Conservation (phyloP, 1,140 invertebrate species). For the Pseudomyrmex flavicornis region DNA sequence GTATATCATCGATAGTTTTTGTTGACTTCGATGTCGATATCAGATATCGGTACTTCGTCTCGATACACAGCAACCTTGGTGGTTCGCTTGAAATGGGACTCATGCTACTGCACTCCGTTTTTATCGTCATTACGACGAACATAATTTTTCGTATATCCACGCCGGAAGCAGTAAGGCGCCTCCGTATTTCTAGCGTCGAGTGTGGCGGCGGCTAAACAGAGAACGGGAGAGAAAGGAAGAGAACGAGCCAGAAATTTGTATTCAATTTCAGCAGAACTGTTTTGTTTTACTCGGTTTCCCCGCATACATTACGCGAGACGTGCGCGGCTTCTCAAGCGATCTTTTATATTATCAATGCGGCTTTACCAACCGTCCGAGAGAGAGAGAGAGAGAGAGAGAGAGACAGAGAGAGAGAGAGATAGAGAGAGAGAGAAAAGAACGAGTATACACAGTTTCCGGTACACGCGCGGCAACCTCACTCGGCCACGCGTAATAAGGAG, state of each 20-base stretch:
- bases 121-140: slow-evolving; percentile 75
- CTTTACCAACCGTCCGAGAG: slow-evolving; percentile 52
- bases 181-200: slow-evolving; percentile 71
- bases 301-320: slow-evolving; percentile 77
- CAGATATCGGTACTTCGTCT: slow-evolving; percentile 56
- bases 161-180: slow-evolving; percentile 49
- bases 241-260: slow-evolving; percentile 74
- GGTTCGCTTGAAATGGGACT: slow-evolving; percentile 70
- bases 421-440: neutral
- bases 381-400: neutral
- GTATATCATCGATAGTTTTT: slow-evolving; percentile 59
- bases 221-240: neutral
- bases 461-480: slow-evolving; percentile 37
- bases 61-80: slow-evolving; percentile 34
- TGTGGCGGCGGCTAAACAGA: slow-evolving; percentile 1
- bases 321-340: slow-evolving; percentile 74
- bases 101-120: slow-evolving; percentile 71
- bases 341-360: slow-evolving; percentile 75
- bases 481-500: slow-evolving; percentile 34
- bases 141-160: slow-evolving; percentile 77
- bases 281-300: slow-evolving; percentile 76
- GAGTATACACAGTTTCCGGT: slow-evolving; percentile 14
- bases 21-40: slow-evolving; percentile 51
- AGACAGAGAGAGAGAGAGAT: no score
- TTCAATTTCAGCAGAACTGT: slow-evolving; percentile 78